A percentile compares a stretch with the other conserved stretches of the same genome.
Conservation (phyloP, 2,797 vertebrate species). For the Gephyroberyx darwinii region DNA sequence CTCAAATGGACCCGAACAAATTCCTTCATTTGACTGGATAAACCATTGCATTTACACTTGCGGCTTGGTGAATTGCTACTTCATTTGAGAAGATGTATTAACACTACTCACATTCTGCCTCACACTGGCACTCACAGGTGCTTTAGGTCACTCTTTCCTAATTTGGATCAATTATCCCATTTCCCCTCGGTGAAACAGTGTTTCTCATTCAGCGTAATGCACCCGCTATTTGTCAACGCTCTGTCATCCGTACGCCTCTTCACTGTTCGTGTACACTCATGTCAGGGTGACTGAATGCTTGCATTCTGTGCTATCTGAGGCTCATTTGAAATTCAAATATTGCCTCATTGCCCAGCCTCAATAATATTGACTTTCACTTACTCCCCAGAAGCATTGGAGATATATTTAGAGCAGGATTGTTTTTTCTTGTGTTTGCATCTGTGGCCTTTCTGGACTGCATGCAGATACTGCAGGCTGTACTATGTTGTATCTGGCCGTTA, state of each 20-base stretch:
- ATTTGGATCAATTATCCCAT: conserved; percentile 79
- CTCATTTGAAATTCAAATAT: conserved; percentile 78
- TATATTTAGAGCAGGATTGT: conserved; percentile 57
- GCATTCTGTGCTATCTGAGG: conserved; percentile 72
- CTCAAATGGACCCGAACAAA: conserved; percentile 18
- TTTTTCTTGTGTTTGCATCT: conserved; percentile 22
- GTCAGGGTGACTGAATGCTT: conserved; percentile 70
- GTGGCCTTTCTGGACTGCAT: conserved; percentile 16
- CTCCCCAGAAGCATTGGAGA: conserved; percentile 49
- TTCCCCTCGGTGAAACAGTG: conserved; percentile 75
- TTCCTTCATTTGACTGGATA: conserved; percentile 15
- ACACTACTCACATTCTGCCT: conserved; percentile 64
- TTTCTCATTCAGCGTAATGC: conserved; percentile 73
- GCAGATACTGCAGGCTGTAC: neutral
- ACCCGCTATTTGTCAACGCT: conserved; percentile 73
- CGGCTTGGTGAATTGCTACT: conserved; percentile 53
- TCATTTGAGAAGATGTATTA: conserved; percentile 54
- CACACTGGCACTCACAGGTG: conserved; percentile 49
- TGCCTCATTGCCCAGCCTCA: conserved; percentile 70
- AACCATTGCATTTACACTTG: conserved; percentile 43
- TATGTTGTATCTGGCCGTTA: neutral
- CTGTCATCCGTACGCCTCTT: conserved; percentile 58
- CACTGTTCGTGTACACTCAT: conserved; percentile 45
- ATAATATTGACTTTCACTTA: conserved; percentile 75
- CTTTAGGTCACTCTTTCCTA: conserved; percentile 76